These are phyloP conservation scores for Junco hyemalis DNA, from an alignment of 2,113 vertebrate genomes.

Conservation along the genomic window DNA sequence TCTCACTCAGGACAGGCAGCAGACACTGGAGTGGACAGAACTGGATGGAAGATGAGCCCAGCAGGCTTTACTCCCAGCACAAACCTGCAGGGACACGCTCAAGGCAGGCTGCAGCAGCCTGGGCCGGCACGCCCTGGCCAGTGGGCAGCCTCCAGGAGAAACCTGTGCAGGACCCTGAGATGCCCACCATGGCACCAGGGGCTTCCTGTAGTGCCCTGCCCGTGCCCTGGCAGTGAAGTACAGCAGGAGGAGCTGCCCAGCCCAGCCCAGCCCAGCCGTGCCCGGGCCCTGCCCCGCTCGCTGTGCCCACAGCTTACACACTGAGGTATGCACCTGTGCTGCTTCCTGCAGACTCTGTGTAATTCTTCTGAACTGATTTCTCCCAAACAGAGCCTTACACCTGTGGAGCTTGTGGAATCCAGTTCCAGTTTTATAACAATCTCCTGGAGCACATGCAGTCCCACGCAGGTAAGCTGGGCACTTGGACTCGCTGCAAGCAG, in stretches of 20 bases:
- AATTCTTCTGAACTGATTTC: slow-evolving; percentile 68
- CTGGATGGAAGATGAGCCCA: not conserved
- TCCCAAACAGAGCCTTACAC: slow-evolving; percentile 94
- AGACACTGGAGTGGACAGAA: not conserved
- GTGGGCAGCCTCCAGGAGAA: not conserved
- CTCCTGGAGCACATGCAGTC: slow-evolving; percentile 99
- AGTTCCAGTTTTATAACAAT: slow-evolving; percentile 99
- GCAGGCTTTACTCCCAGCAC: not conserved
- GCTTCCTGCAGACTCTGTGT: slow-evolving; percentile 35
- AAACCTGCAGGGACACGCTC: not conserved
- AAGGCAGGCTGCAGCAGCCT: not conserved
- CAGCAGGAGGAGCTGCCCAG: not conserved
- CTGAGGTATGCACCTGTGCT: slow-evolving; percentile 55
- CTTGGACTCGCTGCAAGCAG: not conserved
- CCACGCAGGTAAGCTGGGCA: slow-evolving; percentile 87
- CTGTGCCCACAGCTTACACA: not conserved
- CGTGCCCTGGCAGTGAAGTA: not conserved
- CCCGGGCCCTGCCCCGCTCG: not conserved
- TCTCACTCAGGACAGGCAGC: not conserved
- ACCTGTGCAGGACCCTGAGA: not conserved
- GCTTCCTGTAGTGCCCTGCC: not conserved
- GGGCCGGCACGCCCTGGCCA: accelerated
- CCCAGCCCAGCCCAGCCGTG: not conserved
- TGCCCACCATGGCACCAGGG: accelerated
- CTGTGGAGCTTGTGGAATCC: slow-evolving; percentile 98